Evolutionary conservation across 2,797 vertebrate genomes (phyloP).

Genomic region (Pempheris klunzingeri): DNA sequence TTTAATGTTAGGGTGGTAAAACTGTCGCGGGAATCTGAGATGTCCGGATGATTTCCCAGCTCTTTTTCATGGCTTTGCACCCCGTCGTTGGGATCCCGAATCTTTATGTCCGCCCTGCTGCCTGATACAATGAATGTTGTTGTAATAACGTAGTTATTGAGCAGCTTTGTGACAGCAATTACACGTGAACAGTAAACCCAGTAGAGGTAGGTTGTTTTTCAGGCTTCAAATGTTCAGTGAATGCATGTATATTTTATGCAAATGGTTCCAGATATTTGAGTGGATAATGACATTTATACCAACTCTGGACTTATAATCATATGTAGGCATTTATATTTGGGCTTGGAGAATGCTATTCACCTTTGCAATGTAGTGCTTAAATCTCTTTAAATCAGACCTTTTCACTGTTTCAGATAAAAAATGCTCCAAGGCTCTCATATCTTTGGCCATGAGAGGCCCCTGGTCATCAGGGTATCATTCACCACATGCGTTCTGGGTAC

Average conservation of each 20-base stretch:
- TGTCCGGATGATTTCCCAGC: slow-evolving; percentile 8
- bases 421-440: slow-evolving; percentile 88
- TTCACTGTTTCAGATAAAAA: slow-evolving; percentile 56
- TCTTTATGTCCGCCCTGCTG: slow-evolving; percentile 5
- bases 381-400: not conserved
- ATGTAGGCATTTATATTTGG: not conserved
- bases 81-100: not conserved
- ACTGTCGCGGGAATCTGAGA: not conserved
- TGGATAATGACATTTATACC: not conserved
- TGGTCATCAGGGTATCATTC: slow-evolving; percentile 89
- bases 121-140: slow-evolving; percentile 5
- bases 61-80: too few species aligned
- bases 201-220: slow-evolving; percentile 53
- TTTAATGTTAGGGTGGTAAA: not conserved
- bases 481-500: slow-evolving; percentile 86
- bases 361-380: not conserved
- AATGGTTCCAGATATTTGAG: not conserved
- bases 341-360: not conserved
- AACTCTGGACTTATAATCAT: not conserved
- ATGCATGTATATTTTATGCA: slow-evolving; percentile 1
- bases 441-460: slow-evolving; percentile 86
- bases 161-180: not conserved
- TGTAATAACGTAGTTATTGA: slow-evolving; percentile 9
- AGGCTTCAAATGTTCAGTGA: not conserved
- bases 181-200: slow-evolving; percentile 15